A percentile compares a stretch with the other conserved stretches of the same genome.
Conservation (phyloP, 2,888 invertebrate species). For the Elmis aenea region DNA sequence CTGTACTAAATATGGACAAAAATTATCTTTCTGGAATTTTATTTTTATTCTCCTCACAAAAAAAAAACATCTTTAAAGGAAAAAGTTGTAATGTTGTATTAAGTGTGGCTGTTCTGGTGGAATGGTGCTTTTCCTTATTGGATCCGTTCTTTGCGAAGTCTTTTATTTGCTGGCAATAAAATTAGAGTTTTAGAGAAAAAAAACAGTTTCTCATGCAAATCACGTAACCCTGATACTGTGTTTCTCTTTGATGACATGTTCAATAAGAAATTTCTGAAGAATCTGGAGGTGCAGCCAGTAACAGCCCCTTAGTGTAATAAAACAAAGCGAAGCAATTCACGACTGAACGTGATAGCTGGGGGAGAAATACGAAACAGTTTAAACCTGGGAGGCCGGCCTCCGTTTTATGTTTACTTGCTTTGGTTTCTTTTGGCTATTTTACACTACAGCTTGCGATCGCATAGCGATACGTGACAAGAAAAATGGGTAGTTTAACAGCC, state of each 20-base stretch:
- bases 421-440: slow-evolving; percentile 19
- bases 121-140: too few species aligned
- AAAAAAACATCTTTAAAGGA: too few species aligned
- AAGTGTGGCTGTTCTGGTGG: too few species aligned
- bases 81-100: too few species aligned
- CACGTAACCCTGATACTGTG: slow-evolving; percentile 9
- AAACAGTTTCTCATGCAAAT: slow-evolving; percentile 8
- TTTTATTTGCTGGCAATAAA: too few species aligned
- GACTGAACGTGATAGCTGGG: slow-evolving; percentile 25
- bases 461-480: slow-evolving; percentile 18
- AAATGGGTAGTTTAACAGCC: slow-evolving; percentile 14
- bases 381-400: slow-evolving; percentile 19
- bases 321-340: slow-evolving; percentile 27
- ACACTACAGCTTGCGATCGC: slow-evolving; percentile 13
- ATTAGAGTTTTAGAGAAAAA: slow-evolving; percentile 4
- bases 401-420: slow-evolving; percentile 8
- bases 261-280: slow-evolving; percentile 21
- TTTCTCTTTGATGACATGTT: slow-evolving; percentile 19
- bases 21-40: too few species aligned
- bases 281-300: slow-evolving; percentile 21
- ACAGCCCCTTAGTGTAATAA: slow-evolving; percentile 27
- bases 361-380: slow-evolving; percentile 24
- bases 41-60: too few species aligned
- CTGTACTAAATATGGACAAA: too few species aligned
- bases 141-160: too few species aligned